Conservation (phyloP, 2,797 vertebrate genomes). For the Sarcoramphus papa region DNA sequence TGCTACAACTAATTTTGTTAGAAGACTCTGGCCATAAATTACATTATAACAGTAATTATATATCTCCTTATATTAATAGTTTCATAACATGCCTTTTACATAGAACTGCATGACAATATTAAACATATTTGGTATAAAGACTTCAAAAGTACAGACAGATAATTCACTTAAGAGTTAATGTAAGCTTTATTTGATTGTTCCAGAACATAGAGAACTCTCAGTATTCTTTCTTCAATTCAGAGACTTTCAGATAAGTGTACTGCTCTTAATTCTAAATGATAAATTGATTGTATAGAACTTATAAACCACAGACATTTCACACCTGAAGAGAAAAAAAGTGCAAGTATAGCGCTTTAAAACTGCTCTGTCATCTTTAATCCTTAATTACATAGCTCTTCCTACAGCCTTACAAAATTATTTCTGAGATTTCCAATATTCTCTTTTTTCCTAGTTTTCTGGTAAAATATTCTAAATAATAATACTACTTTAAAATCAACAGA, state of each 20-base stretch:
- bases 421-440: not conserved
- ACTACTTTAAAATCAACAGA: not conserved
- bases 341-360: not conserved
- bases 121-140: not conserved
- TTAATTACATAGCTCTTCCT: not conserved
- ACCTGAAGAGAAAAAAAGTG: not conserved
- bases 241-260: not conserved
- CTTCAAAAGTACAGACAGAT: not conserved
- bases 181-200: not conserved
- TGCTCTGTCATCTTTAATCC: not conserved
- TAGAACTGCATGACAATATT: not conserved
- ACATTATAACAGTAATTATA: not conserved
- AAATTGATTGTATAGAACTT: not conserved
- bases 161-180: not conserved
- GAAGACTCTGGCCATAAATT: not conserved
- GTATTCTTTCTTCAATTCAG: not conserved
- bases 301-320: not conserved
- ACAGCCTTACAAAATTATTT: not conserved
- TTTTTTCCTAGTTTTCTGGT: not conserved
- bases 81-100: not conserved
- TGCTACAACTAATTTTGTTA: not conserved
- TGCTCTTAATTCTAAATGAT: not conserved
- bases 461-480: not conserved
- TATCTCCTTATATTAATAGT: not conserved
- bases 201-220: not conserved